Base-by-base conservation (phyloP, 2,797 vertebrate genomes). In the Loris lydekkerianus region DNA sequence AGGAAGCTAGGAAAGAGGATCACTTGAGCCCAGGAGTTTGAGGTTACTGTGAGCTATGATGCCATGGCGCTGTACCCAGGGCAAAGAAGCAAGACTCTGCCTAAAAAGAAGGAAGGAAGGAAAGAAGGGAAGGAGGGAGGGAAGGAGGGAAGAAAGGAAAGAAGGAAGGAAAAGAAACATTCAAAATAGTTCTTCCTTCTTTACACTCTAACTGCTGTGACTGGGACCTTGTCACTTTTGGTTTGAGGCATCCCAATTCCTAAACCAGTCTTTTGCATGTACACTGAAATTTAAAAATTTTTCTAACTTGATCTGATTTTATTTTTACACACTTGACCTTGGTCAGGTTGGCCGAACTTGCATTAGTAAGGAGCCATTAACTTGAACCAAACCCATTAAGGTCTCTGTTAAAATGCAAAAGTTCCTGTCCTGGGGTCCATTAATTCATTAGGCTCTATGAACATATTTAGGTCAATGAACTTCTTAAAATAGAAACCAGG, bases 321-420 rank as follows among this genome's bases (percentile, higher is more conserved):
- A 76, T 84, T 81, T 70, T 84, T 96, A 37, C 29, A 78, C 6
- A 46, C 0, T 9, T 89, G 46, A 49, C 69, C 25, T 89, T 21
- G 15, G 31, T 73, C 82, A 81, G 3, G 20, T 17, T 73, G 78
- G 23, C 37, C 73, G 89, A 77, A 86, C 20, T 84, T 89, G 37
- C n/a, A 13, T 73, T 70, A 88, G 94, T 70, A 88, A 95, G 75
- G 56, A 91, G 4, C 1, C 65, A 60, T 80, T 87, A 70, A 63
- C 21, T 58, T 34, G 25, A 53, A 34, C 21, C 37, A 65, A 76
- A 92, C 61, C 69, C 92, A 81, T 82, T 34, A 56, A 17, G 40
- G 20, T 88, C 60, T 69, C 46, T 76, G 9, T 95, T 94, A 93
- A 93, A 73, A 80, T 49, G n/a, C 7, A 67, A 34, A 78, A 40